Conservation (phyloP, 2,797 vertebrate genomes). For the Sebastes diploproa region DNA sequence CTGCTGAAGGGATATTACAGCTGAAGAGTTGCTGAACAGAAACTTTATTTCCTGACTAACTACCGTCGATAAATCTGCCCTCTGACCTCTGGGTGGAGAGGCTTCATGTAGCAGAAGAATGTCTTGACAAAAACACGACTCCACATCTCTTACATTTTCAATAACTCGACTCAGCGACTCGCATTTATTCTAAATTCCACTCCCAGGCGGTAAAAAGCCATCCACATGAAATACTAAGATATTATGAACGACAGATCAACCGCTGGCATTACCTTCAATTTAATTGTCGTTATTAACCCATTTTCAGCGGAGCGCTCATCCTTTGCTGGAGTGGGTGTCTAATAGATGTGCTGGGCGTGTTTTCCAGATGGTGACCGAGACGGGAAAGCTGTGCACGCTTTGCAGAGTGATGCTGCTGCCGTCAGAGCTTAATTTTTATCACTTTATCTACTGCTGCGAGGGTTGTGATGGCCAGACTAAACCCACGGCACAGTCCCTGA, state of each 20-base stretch:
- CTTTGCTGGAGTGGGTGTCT: slow-evolving; percentile 32
- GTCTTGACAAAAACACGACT: slow-evolving; percentile 10
- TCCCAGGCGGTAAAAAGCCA: background rate
- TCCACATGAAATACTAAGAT: slow-evolving; percentile 29
- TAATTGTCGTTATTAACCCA: slow-evolving; percentile 60
- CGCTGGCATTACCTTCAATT: slow-evolving; percentile 42
- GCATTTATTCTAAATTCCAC: background rate
- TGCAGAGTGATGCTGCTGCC: slow-evolving; percentile 28
- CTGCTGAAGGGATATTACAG: background rate
- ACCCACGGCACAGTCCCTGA: slow-evolving; percentile 7
- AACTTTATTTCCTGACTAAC: slow-evolving; percentile 5
- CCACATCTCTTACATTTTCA: slow-evolving; percentile 6
- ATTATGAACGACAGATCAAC: slow-evolving; percentile 25
- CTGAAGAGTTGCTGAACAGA: background rate
- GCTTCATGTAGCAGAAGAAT: background rate
- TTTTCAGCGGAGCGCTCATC: slow-evolving; percentile 49
- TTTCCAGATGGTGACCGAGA: slow-evolving; percentile 62
- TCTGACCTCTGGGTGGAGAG: slow-evolving; percentile 10
- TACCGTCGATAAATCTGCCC: background rate
- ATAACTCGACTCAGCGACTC: slow-evolving; percentile 22
- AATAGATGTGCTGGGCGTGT: slow-evolving; percentile 47
- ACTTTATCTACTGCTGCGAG: slow-evolving; percentile 34
- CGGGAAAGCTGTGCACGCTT: slow-evolving; percentile 35
- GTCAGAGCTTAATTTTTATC: slow-evolving; percentile 36
- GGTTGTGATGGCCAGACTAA: slow-evolving; percentile 22